Base-by-base conservation (phyloP, 2,888 invertebrate species). In the Drosophila eohydei region DNA sequence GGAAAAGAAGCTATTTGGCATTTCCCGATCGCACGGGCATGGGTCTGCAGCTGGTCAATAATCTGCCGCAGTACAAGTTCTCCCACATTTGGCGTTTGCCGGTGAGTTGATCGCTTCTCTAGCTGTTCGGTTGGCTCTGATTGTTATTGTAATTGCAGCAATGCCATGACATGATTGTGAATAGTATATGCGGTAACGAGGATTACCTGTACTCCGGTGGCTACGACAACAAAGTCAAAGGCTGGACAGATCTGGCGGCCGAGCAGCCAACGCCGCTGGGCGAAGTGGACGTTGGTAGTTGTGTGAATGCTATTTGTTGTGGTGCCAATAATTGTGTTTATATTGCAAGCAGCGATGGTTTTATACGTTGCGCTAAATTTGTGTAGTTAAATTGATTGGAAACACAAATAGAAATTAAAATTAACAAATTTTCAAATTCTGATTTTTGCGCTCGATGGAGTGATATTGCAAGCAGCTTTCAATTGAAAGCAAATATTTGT, bases 91-190 rank as follows among this genome's bases (percentile, higher is more conserved):
- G 92, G 91, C 80, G 87, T 8, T 21, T 83, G 59, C 65, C 81
- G 64, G 91, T 91, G 64, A 75, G 90, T 84, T 21, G 4, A n/a
- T 30, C 9, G 6, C 4, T 26, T 12, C 5, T 11, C 34, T 12
- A 38, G 7, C 8, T 12, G 3, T 28, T 44, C 7, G 2, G n/a
- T n/a, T 4, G 12, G 14, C 43, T n/a, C 36, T 44, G 30, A 2
- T 3, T 46, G 14, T 36, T 7, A 1, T 16, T 30, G 36, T 0
- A 11, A 28, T 72, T 64, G 7, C 43, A 93, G 93, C 78, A 92
- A 62, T 91, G 91, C 26, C 93, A 93, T 69, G 92, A 92, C 64
- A 87, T 92, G 91, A 93, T 93, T 54, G 88, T 93, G 9, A 93
- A 91, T 60, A 79, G 89, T 16, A 87, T 93, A 51, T 91, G 91